Evolutionary conservation across 2,113 vertebrate genomes (phyloP).

Genomic region (Rousettus leschenaultii): DNA sequence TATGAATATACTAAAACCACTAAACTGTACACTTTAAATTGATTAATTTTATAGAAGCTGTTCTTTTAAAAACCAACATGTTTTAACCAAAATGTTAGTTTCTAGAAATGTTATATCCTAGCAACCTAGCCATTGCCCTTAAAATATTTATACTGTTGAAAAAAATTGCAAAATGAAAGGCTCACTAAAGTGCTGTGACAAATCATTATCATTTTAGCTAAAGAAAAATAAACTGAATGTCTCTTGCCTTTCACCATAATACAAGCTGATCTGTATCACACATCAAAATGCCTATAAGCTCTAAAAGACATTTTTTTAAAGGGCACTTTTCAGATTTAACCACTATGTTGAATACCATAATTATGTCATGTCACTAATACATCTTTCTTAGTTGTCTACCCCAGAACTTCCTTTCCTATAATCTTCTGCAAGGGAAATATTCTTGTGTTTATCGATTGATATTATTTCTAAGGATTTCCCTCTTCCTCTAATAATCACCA

Average conservation of each 20-base stretch:
- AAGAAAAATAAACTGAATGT: constrained; percentile 29
- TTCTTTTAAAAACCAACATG: constrained; percentile 4
- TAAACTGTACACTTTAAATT: not conserved
- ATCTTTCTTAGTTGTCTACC: not conserved
- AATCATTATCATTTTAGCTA: constrained; percentile 25
- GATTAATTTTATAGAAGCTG: not conserved
- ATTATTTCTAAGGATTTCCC: not conserved
- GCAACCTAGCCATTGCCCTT: not conserved
- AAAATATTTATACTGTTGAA: constrained; percentile 34
- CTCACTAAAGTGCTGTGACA: constrained; percentile 15
- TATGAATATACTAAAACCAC: not conserved
- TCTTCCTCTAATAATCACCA: not conserved
- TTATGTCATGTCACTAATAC: constrained; percentile 27
- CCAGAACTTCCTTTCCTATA: constrained; percentile 30
- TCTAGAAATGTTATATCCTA: constrained; percentile 8
- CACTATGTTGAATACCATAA: constrained; percentile 19
- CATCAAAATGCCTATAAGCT: constrained; percentile 34
- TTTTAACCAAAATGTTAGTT: constrained; percentile 50
- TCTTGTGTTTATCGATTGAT: not conserved
- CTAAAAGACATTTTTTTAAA: constrained; percentile 15
- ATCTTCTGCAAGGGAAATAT: constrained; percentile 14
- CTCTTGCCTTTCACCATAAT: constrained; percentile 2
- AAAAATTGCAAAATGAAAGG: constrained; percentile 43
- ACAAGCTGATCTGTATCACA: not conserved
- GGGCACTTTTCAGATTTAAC: constrained; percentile 47